Conservation (phyloP, 2,888 invertebrate species). For the Chrysina gloriosa region DNA sequence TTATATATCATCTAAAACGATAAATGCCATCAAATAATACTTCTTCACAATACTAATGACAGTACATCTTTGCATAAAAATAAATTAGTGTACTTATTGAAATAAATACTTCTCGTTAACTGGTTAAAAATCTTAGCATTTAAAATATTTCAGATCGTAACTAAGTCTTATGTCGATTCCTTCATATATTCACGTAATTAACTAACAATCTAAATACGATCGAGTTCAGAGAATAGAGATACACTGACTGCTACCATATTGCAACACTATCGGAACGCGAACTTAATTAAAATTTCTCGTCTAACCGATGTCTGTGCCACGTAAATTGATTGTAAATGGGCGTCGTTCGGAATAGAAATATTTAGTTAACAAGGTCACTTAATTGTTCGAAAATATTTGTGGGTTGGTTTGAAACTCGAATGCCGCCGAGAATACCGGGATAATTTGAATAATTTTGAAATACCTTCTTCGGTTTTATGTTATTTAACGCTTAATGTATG, state of each 20-base stretch:
- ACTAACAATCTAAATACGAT: conserved; percentile 20
- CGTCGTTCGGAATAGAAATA: conserved; percentile 19
- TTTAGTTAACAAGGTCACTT: conserved; percentile 35
- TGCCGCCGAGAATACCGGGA: conserved; percentile 13
- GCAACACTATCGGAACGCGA: conserved; percentile 46
- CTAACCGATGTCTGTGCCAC: conserved; percentile 30
- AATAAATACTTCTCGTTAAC: too few species aligned
- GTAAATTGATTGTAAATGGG: conserved; percentile 35
- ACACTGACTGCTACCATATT: conserved; percentile 5
- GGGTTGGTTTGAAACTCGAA: conserved; percentile 33
- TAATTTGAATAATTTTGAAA: conserved; percentile 35
- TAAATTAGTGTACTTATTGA: too few species aligned
- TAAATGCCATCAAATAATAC: too few species aligned
- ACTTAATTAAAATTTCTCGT: conserved; percentile 49
- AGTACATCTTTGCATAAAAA: too few species aligned
- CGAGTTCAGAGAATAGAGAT: conserved; percentile 26
- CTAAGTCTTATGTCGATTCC: conserved; percentile 17
- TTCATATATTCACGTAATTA: conserved; percentile 23
- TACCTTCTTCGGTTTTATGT: conserved; percentile 15
- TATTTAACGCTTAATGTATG: conserved; percentile 2
- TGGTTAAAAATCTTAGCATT: neutral
- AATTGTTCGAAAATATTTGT: conserved; percentile 30
- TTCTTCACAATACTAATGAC: too few species aligned
- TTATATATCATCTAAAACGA: too few species aligned
- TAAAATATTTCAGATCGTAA: conserved; percentile 25